Evolutionary conservation across 1,140 invertebrate species (phyloP).

Genomic region (Aporrectodea caliginosa): DNA sequence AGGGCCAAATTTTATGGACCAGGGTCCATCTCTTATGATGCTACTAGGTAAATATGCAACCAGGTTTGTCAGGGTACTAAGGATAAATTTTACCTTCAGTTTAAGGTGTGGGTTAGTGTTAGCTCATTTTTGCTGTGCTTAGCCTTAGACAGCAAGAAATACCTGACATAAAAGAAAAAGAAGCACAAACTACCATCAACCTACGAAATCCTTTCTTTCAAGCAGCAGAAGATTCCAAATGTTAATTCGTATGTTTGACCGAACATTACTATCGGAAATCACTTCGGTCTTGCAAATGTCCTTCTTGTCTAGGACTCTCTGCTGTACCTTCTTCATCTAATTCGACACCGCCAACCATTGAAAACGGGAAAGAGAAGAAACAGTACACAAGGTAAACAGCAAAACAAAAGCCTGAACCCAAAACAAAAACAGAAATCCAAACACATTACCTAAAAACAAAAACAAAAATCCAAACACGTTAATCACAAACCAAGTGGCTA

Average conservation of each 20-base stretch:
- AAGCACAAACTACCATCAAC: background rate
- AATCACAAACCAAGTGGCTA: background rate
- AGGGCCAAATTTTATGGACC: background rate
- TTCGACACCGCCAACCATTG: background rate
- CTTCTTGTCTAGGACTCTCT: background rate
- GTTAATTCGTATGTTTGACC: background rate
- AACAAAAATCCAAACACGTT: background rate
- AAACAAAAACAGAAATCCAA: background rate
- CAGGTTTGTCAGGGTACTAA: too few relatives aligned
- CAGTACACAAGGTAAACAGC: background rate
- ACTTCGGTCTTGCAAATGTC: background rate
- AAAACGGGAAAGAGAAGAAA: background rate
- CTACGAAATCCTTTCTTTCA: background rate
- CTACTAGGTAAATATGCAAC: background rate
- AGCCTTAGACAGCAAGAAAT: too few relatives aligned
- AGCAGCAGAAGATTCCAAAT: background rate
- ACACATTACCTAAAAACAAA: background rate
- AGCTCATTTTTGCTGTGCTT: too few relatives aligned
- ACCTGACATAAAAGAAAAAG: background rate
- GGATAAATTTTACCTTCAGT: too few relatives aligned
- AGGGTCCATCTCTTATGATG: background rate
- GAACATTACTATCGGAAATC: background rate
- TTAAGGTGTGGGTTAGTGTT: too few relatives aligned
- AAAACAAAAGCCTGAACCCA: background rate
- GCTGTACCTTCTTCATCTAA: background rate